Base-by-base conservation (phyloP, 2,888 invertebrate genomes). In the Apoda limacodes region DNA sequence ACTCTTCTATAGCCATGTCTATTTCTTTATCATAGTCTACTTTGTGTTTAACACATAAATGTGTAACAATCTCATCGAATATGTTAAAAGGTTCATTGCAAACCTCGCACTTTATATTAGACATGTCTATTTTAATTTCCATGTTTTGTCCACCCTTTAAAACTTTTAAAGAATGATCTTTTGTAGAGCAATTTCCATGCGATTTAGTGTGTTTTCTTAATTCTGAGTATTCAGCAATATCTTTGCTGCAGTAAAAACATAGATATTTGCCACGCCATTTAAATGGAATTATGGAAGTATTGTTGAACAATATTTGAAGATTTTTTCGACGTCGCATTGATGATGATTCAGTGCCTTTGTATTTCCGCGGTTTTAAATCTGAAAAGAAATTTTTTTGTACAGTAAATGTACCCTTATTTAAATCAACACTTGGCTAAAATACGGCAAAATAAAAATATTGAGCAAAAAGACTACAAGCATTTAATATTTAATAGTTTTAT, bases 241-340 rank as follows among this genome's bases (percentile, higher is more conserved):
- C 60, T 55, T 72, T 68, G 34, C 78, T 76, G 35, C 78, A 80
- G 48, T 67, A 74, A 46, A 80, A 80, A 41, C 78, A 80, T 0
- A 76, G 49, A 34, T 80, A 80, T 47, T 68, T 72, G 3, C 76
- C 76, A n/a, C 78, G 58, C 75, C 78, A 80, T 44, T 80, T 80
- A 50, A 80, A 80, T 2, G 78, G 78, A 51, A 80, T 66, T 1
- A 76, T 58, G 1, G 74, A 48, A 0, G 78, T 78, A 40, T 69
- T 68, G 62, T 80, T 80, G 65, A 80, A 78, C 20, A 80, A 17
- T 19, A 69, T 60, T 50, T 74, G 68, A 2, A 80, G 71, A 33
- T 78, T 80, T 48, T 52, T 61, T 22, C 78, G 54, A 34, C 78
- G 59, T 41, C 65, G 68, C 68, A 72, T 68, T 28, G 78, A 76